A percentile compares a stretch with the other conserved stretches of the same genome.
phyloP scores from a whole-genome alignment of 2,797 vertebrate species.

The Heliangelus exortis region DNA sequence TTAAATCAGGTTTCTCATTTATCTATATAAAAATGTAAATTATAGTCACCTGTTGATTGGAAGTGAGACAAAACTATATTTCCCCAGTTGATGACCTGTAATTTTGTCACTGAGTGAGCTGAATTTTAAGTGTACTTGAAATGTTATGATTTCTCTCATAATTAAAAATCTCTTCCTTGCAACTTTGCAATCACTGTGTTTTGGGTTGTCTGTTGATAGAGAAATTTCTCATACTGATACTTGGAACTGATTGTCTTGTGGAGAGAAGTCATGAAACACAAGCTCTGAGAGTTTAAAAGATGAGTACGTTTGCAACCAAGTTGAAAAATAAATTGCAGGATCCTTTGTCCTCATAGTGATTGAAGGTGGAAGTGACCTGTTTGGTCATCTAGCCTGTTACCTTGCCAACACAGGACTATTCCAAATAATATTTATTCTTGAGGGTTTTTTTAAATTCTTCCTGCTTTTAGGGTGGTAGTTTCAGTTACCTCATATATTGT shows the following conservation, averaged over 20 bases:
- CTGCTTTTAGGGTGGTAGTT: conserved; percentile 49
- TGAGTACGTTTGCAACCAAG: not conserved
- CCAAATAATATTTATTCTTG: not conserved
- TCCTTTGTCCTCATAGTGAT: not conserved
- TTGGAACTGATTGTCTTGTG: not conserved
- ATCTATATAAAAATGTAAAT: not conserved
- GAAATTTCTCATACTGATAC: not conserved
- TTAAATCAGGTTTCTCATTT: not conserved
- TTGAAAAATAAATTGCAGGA: not conserved
- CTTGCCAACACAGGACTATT: conserved; percentile 21
- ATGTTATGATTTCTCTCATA: not conserved
- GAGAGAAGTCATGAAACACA: not conserved
- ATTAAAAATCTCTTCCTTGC: not conserved
- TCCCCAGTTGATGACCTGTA: not conserved
- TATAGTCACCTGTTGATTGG: not conserved
- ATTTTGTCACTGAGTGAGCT: not conserved
- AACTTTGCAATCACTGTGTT: not conserved
- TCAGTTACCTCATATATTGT: conserved; percentile 54
- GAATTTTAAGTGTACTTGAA: not conserved
- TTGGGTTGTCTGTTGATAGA: not conserved
- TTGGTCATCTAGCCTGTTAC: not conserved
- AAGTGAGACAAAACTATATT: not conserved
- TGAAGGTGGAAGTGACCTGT: not conserved
- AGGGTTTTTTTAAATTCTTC: not conserved
- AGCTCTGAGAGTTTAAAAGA: not conserved